Percentiles rank a stretch among this genome's conserved stretches.
Conservation (phyloP, 2,113 vertebrate genomes). For the Corythornis vintsioides region DNA sequence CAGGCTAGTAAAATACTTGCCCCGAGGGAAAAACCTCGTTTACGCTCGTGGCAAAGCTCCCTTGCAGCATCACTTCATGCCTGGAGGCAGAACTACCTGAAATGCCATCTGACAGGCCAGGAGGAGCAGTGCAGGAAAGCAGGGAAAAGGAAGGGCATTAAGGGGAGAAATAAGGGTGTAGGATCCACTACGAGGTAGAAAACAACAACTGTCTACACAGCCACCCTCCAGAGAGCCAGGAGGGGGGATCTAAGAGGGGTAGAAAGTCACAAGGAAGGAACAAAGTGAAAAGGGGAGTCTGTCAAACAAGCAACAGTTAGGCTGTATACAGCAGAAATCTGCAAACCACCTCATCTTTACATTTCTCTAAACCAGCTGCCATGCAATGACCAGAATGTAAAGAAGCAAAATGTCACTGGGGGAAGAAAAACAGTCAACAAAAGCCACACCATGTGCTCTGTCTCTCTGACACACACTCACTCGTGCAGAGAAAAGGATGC, state of each 20-base stretch:
- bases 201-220: neutral
- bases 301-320: slow-evolving; percentile 44
- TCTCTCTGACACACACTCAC: slow-evolving; percentile 78
- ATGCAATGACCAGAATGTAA: slow-evolving; percentile 76
- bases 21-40: neutral
- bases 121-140: slow-evolving; percentile 13
- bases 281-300: slow-evolving; percentile 11
- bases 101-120: slow-evolving; percentile 5
- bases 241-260: neutral
- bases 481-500: slow-evolving; percentile 89
- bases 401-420: slow-evolving; percentile 69
- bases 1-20: neutral
- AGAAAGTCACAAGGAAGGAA: neutral
- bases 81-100: neutral
- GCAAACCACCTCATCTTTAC: slow-evolving; percentile 34
- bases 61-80: neutral
- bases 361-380: slow-evolving; percentile 64
- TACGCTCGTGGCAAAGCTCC: neutral
- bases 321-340: neutral
- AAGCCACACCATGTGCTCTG: slow-evolving; percentile 69
- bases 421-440: slow-evolving; percentile 52
- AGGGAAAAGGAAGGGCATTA: neutral
- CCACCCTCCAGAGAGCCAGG: neutral
- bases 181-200: neutral
- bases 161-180: neutral